A percentile compares a stretch with the other conserved stretches of the same genome.
These are phyloP conservation scores for Prunella fulvescens DNA, from an alignment of 2,113 vertebrate species.

Conservation along the genomic window DNA sequence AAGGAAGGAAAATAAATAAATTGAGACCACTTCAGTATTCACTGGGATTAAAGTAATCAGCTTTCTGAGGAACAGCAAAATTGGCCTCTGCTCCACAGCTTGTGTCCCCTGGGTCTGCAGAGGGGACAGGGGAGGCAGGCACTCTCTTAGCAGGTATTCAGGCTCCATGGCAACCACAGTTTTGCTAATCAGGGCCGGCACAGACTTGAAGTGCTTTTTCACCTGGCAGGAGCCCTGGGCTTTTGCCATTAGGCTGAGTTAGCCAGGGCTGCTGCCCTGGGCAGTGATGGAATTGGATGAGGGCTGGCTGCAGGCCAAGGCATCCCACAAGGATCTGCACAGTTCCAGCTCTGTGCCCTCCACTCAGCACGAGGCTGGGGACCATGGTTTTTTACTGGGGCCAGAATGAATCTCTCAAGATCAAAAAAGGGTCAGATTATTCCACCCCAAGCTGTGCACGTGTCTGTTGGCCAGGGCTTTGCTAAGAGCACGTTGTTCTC, in stretches of 20 bases:
- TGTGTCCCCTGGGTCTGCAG: not conserved
- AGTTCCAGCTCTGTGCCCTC: accelerated
- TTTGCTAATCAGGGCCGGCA: constrained; percentile 1
- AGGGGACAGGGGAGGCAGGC: not conserved
- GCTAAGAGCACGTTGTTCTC: not conserved
- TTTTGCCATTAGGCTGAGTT: not conserved
- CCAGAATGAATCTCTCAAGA: not conserved
- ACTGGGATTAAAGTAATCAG: not conserved
- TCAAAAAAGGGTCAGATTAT: not conserved
- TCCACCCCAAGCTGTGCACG: not conserved
- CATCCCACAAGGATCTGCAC: not conserved
- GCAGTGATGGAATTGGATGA: not conserved
- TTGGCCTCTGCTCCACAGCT: not conserved
- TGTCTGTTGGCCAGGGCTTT: not conserved
- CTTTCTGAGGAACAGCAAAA: not conserved
- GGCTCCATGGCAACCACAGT: constrained; percentile 19
- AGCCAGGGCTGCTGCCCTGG: not conserved
- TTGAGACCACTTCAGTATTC: not conserved
- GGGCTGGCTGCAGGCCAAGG: not conserved
- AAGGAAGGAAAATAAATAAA: not conserved
- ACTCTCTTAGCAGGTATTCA: not conserved
- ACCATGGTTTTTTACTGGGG: not conserved
- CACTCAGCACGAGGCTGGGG: not conserved
- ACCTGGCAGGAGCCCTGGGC: not conserved
- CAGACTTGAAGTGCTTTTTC: not conserved